phyloP scores from a whole-genome alignment of 1,140 invertebrate genomes.

The Hypothenemus hampei region DNA sequence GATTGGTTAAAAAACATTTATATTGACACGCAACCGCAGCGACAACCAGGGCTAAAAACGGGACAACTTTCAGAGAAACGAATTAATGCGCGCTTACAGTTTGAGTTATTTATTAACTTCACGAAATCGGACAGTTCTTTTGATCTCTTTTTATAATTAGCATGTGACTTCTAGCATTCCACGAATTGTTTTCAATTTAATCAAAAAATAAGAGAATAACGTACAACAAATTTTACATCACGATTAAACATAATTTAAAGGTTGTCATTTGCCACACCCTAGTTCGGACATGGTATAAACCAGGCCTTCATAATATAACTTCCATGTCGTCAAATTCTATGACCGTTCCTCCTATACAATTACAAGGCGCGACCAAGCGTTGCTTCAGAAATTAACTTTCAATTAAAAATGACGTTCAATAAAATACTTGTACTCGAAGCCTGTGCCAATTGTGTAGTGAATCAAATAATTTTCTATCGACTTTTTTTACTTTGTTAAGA shows the following conservation, averaged over 20 bases:
- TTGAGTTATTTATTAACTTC: slow-evolving; percentile 11
- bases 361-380: slow-evolving; percentile 19
- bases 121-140: slow-evolving; percentile 1
- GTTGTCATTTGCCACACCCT: neutral
- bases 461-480: slow-evolving; percentile 23
- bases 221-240: no score
- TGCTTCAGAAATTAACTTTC: slow-evolving; percentile 23
- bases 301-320: neutral
- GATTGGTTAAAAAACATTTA: slow-evolving; percentile 23
- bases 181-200: no score
- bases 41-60: slow-evolving; percentile 16
- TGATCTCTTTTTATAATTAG: slow-evolving; percentile 19
- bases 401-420: slow-evolving; percentile 25
- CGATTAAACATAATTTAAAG: no score
- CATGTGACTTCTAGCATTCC: no score
- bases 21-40: slow-evolving; percentile 16
- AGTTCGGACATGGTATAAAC: slow-evolving; percentile 4
- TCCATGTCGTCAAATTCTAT: slow-evolving; percentile 18
- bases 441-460: slow-evolving; percentile 23
- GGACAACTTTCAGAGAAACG: slow-evolving; percentile 9
- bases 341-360: slow-evolving; percentile 19
- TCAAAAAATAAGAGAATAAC: no score
- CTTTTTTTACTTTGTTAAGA: slow-evolving; percentile 14
- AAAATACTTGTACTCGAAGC: slow-evolving; percentile 21
- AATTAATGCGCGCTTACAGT: slow-evolving; percentile 5